These are phyloP conservation scores for Falcunculus frontatus DNA, from an alignment of 2,113 vertebrate genomes.

Conservation along the genomic window DNA sequence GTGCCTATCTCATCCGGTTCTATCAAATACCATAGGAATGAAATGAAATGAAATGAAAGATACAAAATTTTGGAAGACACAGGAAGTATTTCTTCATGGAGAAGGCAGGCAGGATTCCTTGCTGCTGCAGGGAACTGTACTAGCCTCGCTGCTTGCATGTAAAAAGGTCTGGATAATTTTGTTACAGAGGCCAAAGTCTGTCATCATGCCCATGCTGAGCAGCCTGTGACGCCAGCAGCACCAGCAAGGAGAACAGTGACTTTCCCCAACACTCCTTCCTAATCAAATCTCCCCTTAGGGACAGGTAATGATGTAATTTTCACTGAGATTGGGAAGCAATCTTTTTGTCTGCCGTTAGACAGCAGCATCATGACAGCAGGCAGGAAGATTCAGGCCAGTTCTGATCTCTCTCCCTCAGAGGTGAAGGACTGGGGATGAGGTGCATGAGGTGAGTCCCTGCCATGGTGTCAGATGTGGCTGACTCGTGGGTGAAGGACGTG, in stretches of 20 bases:
- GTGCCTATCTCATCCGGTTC: background rate
- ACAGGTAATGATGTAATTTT: background rate
- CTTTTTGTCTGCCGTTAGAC: background rate
- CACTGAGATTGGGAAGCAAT: background rate
- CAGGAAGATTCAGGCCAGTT: background rate
- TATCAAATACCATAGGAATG: background rate
- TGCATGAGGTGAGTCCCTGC: background rate
- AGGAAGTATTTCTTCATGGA: background rate
- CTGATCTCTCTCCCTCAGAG: background rate
- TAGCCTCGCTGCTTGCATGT: background rate
- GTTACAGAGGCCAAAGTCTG: background rate
- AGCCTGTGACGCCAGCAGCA: background rate
- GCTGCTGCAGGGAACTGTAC: background rate
- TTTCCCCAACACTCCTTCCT: background rate
- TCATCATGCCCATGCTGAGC: background rate
- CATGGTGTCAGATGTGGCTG: fast-evolving
- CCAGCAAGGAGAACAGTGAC: background rate
- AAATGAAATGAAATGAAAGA: background rate
- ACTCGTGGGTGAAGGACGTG: fast-evolving
- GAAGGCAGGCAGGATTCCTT: background rate
- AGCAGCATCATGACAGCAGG: background rate
- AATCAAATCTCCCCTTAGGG: background rate
- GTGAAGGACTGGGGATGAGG: background rate
- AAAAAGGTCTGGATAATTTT: background rate
- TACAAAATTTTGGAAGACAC: background rate